Evolutionary conservation across 2,113 vertebrate genomes (phyloP), one percentile per base, ranked within the genome.

Genomic region (Stegastes partitus): DNA sequence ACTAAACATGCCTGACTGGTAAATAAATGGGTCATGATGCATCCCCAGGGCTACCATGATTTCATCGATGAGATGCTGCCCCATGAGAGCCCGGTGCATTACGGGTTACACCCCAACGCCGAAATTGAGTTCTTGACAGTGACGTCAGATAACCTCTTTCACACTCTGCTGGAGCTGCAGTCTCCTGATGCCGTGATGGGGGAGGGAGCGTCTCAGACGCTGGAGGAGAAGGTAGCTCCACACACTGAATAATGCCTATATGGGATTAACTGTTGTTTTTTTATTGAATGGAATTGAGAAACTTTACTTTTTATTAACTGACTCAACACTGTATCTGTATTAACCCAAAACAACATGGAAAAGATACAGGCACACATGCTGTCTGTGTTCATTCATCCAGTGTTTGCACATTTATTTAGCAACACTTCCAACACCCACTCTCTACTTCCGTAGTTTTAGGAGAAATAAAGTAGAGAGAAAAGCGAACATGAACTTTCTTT

Each of bases 81-180:
- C 67, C 94, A 89, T 0, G 87, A 94, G 82, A 95, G 93, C 77
- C 94, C 91, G 11, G 90, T 93, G 84, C 77, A 85, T 90, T 92
- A 91, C 68, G 91, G 95, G 70, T 87, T 93, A 11, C 93, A 95
- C 82, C 94, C 94, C 84, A 95, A 93, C 0, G 90, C 90, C 14
- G 95, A 96, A 84, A 95, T 88, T 64, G 93, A 95, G 87, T 95
- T 95, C 90, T 79, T 95, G 72, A 94, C 93, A 10, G 92, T 92
- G 87, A 95, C 94, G 26, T 94, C 93, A 22, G 94, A 94, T 90
- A 94, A 90, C 73, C 85, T 93, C 61, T 94, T 97, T 87, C 95
- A 91, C 89, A 94, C 92, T 42, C 91, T 96, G 84, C 94, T 95
- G 86, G 95, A 95, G 92, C 92, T 95, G 80, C 95, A 96, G 93